A percentile compares a stretch with the other conserved stretches of the same genome.
Evolutionary conservation across 2,113 vertebrate genomes (phyloP).

Genomic region (Triplophysa dalaica): DNA sequence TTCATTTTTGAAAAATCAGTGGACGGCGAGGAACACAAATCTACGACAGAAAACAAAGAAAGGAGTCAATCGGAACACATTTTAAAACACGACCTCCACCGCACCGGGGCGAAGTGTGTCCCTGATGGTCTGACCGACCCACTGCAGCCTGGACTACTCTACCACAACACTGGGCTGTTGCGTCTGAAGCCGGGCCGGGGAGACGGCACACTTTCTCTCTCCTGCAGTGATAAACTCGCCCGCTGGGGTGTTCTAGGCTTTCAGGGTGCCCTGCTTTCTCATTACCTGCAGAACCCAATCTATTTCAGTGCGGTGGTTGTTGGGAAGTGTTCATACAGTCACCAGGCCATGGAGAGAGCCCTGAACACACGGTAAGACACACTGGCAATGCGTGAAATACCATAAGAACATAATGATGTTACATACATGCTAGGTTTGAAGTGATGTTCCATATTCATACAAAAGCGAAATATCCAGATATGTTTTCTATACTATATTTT

Average conservation of each 20-base stretch:
- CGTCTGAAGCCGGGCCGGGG: conserved; percentile 92
- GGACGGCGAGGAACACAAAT: background rate
- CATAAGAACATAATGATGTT: background rate
- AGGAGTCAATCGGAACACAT: background rate
- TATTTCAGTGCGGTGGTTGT: conserved; percentile 83
- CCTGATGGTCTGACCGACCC: conserved; percentile 76
- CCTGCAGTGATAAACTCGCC: conserved; percentile 92
- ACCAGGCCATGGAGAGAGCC: conserved; percentile 81
- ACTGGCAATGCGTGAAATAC: background rate
- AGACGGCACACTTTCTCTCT: conserved; percentile 86
- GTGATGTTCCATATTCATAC: too few relatives aligned
- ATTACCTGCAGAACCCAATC: conserved; percentile 85
- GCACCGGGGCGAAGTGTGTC: conserved; percentile 93
- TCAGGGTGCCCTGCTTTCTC: conserved; percentile 90
- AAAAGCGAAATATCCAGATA: too few relatives aligned
- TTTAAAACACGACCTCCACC: conserved; percentile 73
- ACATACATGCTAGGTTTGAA: too few relatives aligned
- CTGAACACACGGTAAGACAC: conserved; percentile 75
- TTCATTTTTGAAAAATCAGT: background rate
- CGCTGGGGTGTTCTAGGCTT: conserved; percentile 82
- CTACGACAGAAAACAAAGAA: background rate
- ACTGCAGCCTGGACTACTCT: conserved; percentile 70
- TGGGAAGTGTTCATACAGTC: conserved; percentile 85
- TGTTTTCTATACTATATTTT: too few relatives aligned
- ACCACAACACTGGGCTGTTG: conserved; percentile 82